Evolutionary conservation across 2,797 vertebrate species (phyloP).

Genomic region (Florisuga fusca): DNA sequence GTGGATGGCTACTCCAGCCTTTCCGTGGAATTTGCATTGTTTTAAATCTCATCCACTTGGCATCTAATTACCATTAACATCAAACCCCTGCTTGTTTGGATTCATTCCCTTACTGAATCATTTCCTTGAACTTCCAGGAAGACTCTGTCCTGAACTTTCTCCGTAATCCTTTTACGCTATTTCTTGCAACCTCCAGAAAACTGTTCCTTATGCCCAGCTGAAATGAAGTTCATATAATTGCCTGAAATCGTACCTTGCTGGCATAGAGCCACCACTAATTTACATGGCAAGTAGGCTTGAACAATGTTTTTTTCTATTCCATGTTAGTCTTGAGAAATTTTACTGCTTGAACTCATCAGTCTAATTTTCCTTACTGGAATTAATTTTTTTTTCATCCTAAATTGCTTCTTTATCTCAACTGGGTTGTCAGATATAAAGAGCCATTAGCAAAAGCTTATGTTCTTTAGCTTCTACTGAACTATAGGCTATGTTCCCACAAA

Average conservation of each 20-base stretch:
- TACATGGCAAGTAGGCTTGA: not conserved
- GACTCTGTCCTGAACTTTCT: constrained; percentile 1
- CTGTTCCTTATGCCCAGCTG: not conserved
- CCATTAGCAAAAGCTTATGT: not conserved
- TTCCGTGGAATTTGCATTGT: constrained; percentile 35
- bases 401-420: not conserved
- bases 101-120: constrained; percentile 48
- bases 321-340: not conserved
- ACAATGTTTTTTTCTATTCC: not conserved
- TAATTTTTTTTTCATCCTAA: not conserved
- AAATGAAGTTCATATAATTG: not conserved
- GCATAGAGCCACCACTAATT: not conserved
- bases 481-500: not conserved
- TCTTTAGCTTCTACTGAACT: not conserved
- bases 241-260: not conserved
- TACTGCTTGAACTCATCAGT: not conserved
- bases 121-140: constrained; percentile 60
- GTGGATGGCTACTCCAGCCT: not conserved
- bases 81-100: constrained; percentile 43
- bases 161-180: not conserved
- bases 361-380: not conserved
- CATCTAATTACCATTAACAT: constrained; percentile 39
- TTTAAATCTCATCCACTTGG: constrained; percentile 39
- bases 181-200: not conserved
- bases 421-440: not conserved